Evolutionary conservation across 2,113 vertebrate genomes (phyloP).

Genomic region (Cyanocitta stelleri): DNA sequence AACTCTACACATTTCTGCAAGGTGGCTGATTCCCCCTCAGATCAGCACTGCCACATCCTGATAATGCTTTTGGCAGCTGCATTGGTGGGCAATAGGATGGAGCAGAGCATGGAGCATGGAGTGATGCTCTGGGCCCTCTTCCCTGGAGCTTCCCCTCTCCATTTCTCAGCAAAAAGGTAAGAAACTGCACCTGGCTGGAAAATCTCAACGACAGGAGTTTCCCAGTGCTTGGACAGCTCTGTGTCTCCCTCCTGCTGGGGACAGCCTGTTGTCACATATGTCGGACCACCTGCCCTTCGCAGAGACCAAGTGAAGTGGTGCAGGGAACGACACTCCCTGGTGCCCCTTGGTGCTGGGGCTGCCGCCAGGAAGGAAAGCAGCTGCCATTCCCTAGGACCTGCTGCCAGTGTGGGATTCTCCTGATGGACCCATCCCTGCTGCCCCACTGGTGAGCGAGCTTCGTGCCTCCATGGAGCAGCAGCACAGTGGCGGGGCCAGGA

Average conservation of each 20-base stretch:
- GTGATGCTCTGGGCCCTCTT: not conserved
- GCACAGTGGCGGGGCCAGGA: not conserved
- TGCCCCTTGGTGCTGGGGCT: not conserved
- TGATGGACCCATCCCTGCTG: fast-evolving
- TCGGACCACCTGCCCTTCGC: not conserved
- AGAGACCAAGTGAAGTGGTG: not conserved
- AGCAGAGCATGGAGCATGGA: not conserved
- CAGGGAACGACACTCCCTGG: fast-evolving
- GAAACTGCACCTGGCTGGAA: not conserved
- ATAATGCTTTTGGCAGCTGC: not conserved
- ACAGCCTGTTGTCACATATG: slow-evolving; percentile 38
- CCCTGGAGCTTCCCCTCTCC: not conserved
- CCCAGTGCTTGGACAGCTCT: not conserved
- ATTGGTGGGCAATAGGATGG: fast-evolving
- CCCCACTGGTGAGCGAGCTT: fast-evolving
- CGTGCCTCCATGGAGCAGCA: not conserved
- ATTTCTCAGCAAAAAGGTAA: not conserved
- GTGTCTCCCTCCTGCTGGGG: not conserved
- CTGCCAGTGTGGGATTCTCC: not conserved
- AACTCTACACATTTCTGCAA: not conserved
- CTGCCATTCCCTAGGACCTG: not conserved
- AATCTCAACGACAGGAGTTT: not conserved
- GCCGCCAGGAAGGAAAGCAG: not conserved
- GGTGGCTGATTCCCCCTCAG: not conserved
- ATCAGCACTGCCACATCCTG: not conserved